These are phyloP conservation scores for Enteromius viviparus DNA, from an alignment of 2,797 vertebrate genomes.

Conservation along the genomic window DNA sequence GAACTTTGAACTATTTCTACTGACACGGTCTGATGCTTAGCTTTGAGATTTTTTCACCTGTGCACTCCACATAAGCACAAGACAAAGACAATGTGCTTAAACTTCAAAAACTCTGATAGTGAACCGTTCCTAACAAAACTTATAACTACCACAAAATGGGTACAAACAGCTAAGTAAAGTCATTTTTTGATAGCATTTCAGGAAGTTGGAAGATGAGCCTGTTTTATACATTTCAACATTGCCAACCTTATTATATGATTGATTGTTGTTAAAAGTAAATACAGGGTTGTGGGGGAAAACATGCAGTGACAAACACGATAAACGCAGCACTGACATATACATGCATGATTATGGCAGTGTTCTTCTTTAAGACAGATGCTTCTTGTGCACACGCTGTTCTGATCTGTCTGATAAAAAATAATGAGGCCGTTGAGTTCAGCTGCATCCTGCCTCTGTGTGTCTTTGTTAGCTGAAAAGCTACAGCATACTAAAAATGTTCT, in stretches of 20 bases:
- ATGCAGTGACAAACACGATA: no score
- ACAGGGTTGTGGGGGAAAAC: not conserved
- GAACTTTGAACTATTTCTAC: not conserved
- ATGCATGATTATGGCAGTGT: no score
- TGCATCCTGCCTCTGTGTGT: no score
- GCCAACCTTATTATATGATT: not conserved
- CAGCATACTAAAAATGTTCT: not conserved
- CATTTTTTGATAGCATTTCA: not conserved
- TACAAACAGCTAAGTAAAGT: not conserved
- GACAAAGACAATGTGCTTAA: not conserved
- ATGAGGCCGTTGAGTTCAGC: no score
- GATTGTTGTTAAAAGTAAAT: not conserved
- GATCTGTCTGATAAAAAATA: no score
- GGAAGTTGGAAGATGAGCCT: not conserved
- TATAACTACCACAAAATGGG: not conserved
- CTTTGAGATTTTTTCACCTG: not conserved
- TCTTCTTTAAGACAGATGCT: no score
- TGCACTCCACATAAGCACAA: not conserved
- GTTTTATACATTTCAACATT: not conserved
- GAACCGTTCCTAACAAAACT: not conserved
- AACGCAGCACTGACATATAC: no score
- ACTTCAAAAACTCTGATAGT: not conserved
- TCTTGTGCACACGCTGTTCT: no score
- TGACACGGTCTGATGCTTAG: not conserved
- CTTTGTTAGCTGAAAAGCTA: no score